Evolutionary conservation across 2,888 invertebrate genomes (phyloP), one percentile per base, ranked within the genome.

Genomic region (Tineola bisselliella): DNA sequence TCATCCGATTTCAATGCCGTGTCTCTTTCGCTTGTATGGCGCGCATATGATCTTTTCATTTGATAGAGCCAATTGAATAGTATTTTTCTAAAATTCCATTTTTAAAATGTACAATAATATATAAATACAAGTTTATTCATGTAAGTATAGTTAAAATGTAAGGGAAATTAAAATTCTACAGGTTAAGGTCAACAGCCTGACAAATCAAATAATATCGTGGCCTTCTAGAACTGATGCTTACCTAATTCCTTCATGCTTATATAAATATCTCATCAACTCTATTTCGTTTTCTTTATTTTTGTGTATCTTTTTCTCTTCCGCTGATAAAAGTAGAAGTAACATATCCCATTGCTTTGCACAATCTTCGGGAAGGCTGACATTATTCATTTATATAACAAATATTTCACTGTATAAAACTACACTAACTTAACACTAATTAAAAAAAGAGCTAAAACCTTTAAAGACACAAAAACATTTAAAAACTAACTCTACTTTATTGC

Each of bases 261-360:
- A 73, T 66, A 84, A 81, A 66, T 86, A 84, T 56, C 65, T 73
- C 76, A 86, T 81, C 0, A 83, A 83, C 19, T 84, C 83, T 10
- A 81, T 69, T 64, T 84, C 84, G 62, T 67, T 73, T 44, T 84
- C 83, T 57, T 65, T 70, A 6, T 78, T 81, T 31, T 81, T 71
- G 67, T 84, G 80, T 62, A 81, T 81, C 65, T 81, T 86, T 68
- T 80, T 84, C 63, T 86, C 86, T 64, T 87, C 86, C 8, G 81
- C 79, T 17, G 83, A 79, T 60, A 84, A 68, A 58, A 84, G 70
- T 15, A 83, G 71, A 13, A 84, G 67, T 43, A 84, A 67, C n/a
- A 84, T 73, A 63, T 87, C 84, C 87, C 86, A 87, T 64, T 84
- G 84, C 63, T 81, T 76, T 0, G 79, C 71, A 62, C 79, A 79